phyloP scores from a whole-genome alignment of 2,797 vertebrate species.

The Tadarida brasiliensis region DNA sequence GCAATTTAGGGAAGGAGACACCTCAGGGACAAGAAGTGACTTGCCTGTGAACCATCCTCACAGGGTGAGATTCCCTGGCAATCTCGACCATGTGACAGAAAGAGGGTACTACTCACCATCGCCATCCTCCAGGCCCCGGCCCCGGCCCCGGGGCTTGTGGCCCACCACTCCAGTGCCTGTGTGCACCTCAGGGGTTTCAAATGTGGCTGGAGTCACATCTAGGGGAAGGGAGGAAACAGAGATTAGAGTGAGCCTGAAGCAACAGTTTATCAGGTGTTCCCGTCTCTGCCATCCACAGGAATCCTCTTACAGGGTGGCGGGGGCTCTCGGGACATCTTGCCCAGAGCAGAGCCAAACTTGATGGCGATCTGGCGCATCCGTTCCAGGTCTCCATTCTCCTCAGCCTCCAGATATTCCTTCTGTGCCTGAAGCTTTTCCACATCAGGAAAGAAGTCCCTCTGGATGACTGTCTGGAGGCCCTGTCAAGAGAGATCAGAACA shows the following conservation, averaged over 20 bases:
- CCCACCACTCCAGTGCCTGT: constrained; percentile 86
- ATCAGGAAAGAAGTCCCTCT: constrained; percentile 98
- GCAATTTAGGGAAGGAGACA: neutral
- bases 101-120: constrained; percentile 33
- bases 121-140: constrained; percentile 89
- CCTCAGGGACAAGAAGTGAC: neutral
- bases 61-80: neutral
- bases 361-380: constrained; percentile 98
- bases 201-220: constrained; percentile 97
- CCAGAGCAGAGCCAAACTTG: constrained; percentile 94
- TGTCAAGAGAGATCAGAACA: constrained; percentile 70
- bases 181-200: constrained; percentile 96
- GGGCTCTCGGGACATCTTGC: constrained; percentile 92
- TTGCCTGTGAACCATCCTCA: neutral
- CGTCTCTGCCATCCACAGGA: neutral
- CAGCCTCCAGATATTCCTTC: constrained; percentile 97
- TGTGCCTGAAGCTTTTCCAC: constrained; percentile 96
- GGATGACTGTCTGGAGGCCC: constrained; percentile 96
- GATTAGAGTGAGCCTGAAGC: neutral
- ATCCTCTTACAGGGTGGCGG: constrained; percentile 93
- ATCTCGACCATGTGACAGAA: neutral
- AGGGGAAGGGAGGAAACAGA: neutral
- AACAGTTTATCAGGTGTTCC: neutral
- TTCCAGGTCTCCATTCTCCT: constrained; percentile 96
- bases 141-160: constrained; percentile 82